phyloP scores from a whole-genome alignment of 2,797 vertebrate genomes.

The Nothura maculosa region DNA sequence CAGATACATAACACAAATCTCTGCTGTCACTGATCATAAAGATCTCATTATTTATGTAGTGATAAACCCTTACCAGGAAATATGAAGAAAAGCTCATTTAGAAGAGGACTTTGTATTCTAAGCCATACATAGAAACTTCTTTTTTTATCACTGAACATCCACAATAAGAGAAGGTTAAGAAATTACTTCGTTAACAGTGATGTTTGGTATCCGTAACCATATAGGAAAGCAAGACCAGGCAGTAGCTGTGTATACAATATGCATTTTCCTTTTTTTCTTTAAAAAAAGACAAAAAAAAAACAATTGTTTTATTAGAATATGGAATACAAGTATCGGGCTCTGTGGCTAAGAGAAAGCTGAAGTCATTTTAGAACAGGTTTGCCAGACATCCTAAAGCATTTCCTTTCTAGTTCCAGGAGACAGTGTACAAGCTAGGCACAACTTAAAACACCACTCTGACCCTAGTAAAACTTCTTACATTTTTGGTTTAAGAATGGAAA shows the following conservation, averaged over 20 bases:
- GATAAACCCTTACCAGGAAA: background rate
- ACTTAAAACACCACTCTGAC: constrained; percentile 12
- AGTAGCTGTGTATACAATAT: background rate
- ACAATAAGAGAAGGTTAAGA: background rate
- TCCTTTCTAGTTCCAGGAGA: constrained; percentile 24
- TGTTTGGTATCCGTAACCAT: background rate
- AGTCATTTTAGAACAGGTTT: constrained; percentile 17
- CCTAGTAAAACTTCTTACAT: background rate
- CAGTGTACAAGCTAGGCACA: background rate
- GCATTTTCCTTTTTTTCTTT: background rate
- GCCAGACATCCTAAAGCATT: constrained; percentile 54
- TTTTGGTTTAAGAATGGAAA: background rate
- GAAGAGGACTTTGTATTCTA: background rate
- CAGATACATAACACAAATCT: background rate
- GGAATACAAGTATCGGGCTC: background rate
- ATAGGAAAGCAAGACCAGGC: constrained; percentile 8
- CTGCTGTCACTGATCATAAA: background rate
- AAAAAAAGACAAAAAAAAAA: background rate
- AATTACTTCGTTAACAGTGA: background rate
- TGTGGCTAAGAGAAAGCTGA: constrained; percentile 34
- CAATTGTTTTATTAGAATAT: background rate
- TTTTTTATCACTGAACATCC: background rate
- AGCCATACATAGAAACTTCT: too few relatives aligned
- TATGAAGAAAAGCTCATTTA: background rate
- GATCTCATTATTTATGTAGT: too few relatives aligned